Evolutionary conservation across 2,113 vertebrate species (phyloP).

Genomic region (Prolemur simus): DNA sequence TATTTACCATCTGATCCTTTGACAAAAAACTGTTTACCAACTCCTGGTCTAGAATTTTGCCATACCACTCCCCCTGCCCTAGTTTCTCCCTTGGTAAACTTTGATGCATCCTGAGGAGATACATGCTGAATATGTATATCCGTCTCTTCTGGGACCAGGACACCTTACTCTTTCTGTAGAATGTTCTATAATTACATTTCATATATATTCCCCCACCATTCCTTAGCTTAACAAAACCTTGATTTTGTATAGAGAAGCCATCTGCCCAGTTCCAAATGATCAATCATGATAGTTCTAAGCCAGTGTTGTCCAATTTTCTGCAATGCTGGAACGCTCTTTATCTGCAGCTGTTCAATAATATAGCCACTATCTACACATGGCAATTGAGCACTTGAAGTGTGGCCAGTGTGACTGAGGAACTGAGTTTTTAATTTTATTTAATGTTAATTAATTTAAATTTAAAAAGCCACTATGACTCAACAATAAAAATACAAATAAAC

Average conservation of each 20-base stretch:
- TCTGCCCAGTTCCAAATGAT: background rate
- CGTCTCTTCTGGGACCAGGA: background rate
- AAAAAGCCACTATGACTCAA: background rate
- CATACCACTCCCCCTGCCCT: background rate
- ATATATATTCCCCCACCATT: background rate
- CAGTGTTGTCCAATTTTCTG: background rate
- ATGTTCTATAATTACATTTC: background rate
- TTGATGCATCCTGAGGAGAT: background rate
- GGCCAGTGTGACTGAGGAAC: background rate
- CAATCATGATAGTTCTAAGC: background rate
- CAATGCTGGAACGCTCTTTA: background rate
- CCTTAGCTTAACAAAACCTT: background rate
- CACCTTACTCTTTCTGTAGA: background rate
- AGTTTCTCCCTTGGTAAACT: background rate
- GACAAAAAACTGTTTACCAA: background rate
- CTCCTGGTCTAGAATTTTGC: background rate
- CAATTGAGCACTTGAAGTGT: background rate
- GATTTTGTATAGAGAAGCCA: background rate
- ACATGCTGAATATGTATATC: background rate
- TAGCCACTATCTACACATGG: background rate
- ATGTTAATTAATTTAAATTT: background rate
- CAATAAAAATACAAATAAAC: background rate
- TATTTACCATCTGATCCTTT: background rate
- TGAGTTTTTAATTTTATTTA: background rate
- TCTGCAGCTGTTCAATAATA: background rate